These are phyloP conservation scores for Heterohyrax brucei DNA, from an alignment of 2,797 vertebrate genomes.

Conservation along the genomic window DNA sequence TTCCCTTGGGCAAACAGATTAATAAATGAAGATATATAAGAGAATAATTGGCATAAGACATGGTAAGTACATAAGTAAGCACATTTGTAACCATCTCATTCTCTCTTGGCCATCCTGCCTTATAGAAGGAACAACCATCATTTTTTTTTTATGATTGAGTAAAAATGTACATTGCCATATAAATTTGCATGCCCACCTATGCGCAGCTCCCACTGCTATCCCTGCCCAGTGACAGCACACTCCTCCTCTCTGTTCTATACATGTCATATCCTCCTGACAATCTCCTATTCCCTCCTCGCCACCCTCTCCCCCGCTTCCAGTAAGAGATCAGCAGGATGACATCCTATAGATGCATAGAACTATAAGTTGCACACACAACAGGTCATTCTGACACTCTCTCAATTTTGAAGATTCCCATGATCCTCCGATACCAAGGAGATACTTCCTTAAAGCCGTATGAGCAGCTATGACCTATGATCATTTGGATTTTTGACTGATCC, in stretches of 20 bases:
- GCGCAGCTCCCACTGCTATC: too few relatives aligned
- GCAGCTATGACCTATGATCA: neutral
- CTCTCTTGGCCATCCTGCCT: neutral
- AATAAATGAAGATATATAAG: neutral
- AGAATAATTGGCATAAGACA: neutral
- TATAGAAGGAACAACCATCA: neutral
- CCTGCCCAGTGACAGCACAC: too few relatives aligned
- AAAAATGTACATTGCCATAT: too few relatives aligned
- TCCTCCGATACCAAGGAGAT: slow-evolving; percentile 33
- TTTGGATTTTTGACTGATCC: slow-evolving; percentile 48
- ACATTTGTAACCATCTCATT: accelerated
- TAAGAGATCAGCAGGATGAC: too few relatives aligned
- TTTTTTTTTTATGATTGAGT: too few relatives aligned
- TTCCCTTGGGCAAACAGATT: neutral
- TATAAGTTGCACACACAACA: too few relatives aligned
- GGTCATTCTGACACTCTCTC: neutral
- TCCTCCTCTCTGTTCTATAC: too few relatives aligned
- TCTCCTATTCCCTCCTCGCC: too few relatives aligned
- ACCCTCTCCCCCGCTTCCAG: too few relatives aligned
- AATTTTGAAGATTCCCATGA: neutral
- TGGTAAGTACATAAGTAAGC: neutral
- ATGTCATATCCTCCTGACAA: too few relatives aligned
- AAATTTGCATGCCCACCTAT: too few relatives aligned
- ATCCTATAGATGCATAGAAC: too few relatives aligned
- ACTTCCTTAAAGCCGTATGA: neutral